Base-by-base conservation (phyloP, 2,888 invertebrate species). In the Erebia ligea region DNA sequence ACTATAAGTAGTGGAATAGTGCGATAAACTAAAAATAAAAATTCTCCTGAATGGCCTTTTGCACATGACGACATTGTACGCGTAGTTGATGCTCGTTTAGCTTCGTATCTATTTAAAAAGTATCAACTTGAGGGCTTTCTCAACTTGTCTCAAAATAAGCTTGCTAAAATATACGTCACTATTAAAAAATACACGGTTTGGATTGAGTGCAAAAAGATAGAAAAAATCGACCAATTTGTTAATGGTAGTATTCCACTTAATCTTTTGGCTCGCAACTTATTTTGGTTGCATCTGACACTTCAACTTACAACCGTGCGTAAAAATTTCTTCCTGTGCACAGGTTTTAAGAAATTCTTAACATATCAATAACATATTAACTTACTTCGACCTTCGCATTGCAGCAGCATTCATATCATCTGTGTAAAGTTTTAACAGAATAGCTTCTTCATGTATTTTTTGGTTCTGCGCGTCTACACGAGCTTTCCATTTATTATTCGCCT, bases 401-500 rank as follows among this genome's bases (percentile, higher is more conserved):
- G 83, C 84, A 1, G 91, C 89, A 0, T 78, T 64, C 91, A 91
- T 90, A 58, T 92, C 92, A 45, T 91, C 92, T 0, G 85, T 78
- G 76, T 93, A 93, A 13, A 92, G 63, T 76, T 87, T 88, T 8
- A 93, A 80, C 0, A 93, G 85, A 0, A 89, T 52, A 3, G 84
- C 81, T 70, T 92, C 88, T 76, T 91, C 87, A 73, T 87, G 87
- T 58, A 93, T 86, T 78, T 92, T 93, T 62, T 78, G 80, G 63
- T 91, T 91, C 74, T 93, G 92, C 0, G 85, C 84, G 1, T 86
- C 76, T 0, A 93, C 86, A 11, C 92, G 86, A 0, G 81, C 83
- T n/a, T 72, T 68, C 93, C 93, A 93, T 82, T 90, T 91, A 40
- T 76, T 81, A 70, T 90, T 86, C 1, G 91, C 91, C 93, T 93